Evolutionary conservation across 2,888 invertebrate genomes (phyloP).

Genomic region (Phrixothrix hirtus): DNA sequence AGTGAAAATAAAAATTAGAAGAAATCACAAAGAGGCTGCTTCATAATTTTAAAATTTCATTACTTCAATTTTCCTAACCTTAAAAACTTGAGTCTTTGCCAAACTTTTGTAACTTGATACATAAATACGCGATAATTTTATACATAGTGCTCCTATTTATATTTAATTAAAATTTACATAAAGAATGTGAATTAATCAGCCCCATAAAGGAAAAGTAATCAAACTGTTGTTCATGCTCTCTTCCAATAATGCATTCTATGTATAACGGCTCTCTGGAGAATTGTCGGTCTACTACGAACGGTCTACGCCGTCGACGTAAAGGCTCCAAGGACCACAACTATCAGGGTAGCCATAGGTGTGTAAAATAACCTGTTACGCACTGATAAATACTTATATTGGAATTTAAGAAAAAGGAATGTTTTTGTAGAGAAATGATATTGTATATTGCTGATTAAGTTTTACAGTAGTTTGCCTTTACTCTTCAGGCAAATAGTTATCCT

Average conservation of each 20-base stretch:
- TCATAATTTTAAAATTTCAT: conserved; percentile 3
- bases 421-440: too few relatives aligned
- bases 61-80: background rate
- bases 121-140: too few relatives aligned
- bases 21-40: too few relatives aligned
- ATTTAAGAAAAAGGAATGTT: conserved; percentile 2
- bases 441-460: too few relatives aligned
- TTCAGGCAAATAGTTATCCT: too few relatives aligned
- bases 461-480: too few relatives aligned
- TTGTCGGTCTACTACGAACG: conserved; percentile 38
- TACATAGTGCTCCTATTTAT: too few relatives aligned
- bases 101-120: too few relatives aligned
- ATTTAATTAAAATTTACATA: too few relatives aligned
- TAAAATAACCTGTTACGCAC: conserved; percentile 57
- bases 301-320: conserved; percentile 36
- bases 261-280: conserved; percentile 46
- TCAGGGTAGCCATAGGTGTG: conserved; percentile 57
- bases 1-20: too few relatives aligned
- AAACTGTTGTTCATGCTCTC: conserved; percentile 39
- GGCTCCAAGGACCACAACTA: conserved; percentile 49
- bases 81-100: too few relatives aligned
- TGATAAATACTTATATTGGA: conserved; percentile 38
- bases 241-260: conserved; percentile 46
- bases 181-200: background rate
- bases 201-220: conserved; percentile 36